Percentiles rank a stretch among this genome's conserved stretches.
These are phyloP conservation scores for Hapalemur alaotrensis DNA, from an alignment of 2,797 vertebrate species.

Conservation along the genomic window DNA sequence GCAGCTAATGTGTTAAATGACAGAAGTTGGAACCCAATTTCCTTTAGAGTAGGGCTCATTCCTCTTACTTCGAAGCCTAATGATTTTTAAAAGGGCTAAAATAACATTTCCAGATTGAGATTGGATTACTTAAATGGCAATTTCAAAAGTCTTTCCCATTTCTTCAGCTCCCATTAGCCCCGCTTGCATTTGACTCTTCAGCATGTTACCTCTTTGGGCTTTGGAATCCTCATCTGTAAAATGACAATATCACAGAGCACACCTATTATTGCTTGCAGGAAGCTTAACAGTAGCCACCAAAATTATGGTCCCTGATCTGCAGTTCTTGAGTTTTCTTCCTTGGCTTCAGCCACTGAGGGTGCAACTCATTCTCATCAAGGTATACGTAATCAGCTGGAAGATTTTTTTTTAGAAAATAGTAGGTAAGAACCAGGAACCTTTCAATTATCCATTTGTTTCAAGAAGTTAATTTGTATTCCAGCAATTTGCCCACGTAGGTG, in stretches of 20 bases:
- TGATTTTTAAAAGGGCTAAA: conserved; percentile 9
- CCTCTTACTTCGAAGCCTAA: neutral
- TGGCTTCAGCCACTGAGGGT: neutral
- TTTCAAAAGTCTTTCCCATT: neutral
- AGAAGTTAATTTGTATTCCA: neutral
- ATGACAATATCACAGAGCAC: neutral
- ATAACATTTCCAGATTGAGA: conserved; percentile 16
- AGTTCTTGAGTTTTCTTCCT: neutral
- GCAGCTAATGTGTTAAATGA: neutral
- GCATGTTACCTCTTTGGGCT: neutral
- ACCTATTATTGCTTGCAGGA: neutral
- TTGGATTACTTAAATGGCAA: neutral
- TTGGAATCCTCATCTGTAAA: neutral
- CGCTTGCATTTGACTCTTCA: neutral
- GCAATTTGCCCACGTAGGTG: neutral
- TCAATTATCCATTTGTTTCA: neutral
- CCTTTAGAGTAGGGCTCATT: neutral
- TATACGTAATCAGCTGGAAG: neutral
- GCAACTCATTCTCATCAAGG: neutral
- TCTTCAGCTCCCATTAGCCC: neutral
- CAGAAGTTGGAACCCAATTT: neutral
- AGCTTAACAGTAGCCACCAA: neutral
- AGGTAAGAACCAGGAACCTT: neutral
- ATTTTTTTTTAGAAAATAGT: neutral
- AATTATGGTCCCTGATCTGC: neutral